A percentile compares a stretch with the other conserved stretches of the same genome.
phyloP scores from a whole-genome alignment of 2,797 vertebrate species.

The Lepus oiostolus region DNA sequence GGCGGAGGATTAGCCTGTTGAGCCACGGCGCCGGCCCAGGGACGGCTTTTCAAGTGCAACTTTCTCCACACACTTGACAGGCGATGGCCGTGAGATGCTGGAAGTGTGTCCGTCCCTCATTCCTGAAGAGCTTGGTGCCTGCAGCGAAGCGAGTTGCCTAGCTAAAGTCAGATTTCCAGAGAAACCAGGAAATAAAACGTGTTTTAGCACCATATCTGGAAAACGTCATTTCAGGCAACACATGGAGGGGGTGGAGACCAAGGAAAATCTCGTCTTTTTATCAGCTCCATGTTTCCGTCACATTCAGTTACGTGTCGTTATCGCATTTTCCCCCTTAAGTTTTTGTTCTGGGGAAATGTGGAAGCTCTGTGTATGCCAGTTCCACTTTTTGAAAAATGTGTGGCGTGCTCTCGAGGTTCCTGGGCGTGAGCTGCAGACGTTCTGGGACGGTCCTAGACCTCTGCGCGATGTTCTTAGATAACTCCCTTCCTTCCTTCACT shows the following conservation, averaged over 20 bases:
- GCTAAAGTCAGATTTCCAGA: conserved; percentile 37
- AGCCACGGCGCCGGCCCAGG: no score
- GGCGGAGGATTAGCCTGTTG: no score
- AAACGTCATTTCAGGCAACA: conserved; percentile 30
- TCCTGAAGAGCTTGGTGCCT: neutral
- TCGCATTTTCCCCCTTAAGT: neutral
- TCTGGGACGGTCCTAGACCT: conserved; percentile 44
- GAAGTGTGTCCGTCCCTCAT: neutral
- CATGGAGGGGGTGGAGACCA: neutral
- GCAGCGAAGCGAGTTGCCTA: conserved; percentile 5
- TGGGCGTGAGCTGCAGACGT: conserved; percentile 50
- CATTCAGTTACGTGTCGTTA: neutral
- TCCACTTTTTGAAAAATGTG: conserved; percentile 41
- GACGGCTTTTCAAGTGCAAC: conserved; percentile 18
- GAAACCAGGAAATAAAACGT: conserved; percentile 37
- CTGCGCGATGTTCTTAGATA: conserved; percentile 74
- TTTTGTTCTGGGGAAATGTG: conserved; percentile 16
- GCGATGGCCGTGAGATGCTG: neutral
- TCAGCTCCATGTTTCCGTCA: neutral
- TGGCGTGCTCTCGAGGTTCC: conserved; percentile 53
- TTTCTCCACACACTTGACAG: neutral
- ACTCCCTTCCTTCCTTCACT: conserved; percentile 64
- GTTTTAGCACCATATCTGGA: conserved; percentile 22
- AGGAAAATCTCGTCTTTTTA: neutral
- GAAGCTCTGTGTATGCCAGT: conserved; percentile 47